A percentile compares a stretch with the other conserved stretches of the same genome.
Conservation (phyloP, 1,140 invertebrate species). For the Macrosteles quadrilineatus region DNA sequence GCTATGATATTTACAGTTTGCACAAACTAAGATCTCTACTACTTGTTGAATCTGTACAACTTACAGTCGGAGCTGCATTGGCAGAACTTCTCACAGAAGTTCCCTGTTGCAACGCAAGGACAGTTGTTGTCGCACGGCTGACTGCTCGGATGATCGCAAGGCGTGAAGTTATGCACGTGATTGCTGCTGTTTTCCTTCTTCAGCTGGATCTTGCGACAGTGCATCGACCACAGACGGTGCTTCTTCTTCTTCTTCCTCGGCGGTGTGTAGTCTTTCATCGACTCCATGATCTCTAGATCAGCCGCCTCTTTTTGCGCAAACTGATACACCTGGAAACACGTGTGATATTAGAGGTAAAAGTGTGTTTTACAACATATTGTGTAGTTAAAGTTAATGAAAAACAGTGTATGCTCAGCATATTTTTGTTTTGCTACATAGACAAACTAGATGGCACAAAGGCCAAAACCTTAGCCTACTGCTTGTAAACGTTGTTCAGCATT, state of each 20-base stretch:
- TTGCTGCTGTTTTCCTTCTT: constrained; percentile 86
- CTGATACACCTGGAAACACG: constrained; percentile 83
- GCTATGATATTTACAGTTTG: too few relatives aligned
- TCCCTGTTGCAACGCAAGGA: constrained; percentile 88
- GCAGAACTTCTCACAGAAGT: constrained; percentile 99
- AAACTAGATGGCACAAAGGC: too few relatives aligned
- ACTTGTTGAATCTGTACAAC: too few relatives aligned
- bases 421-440: too few relatives aligned
- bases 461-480: too few relatives aligned
- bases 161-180: constrained; percentile 89
- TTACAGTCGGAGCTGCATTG: constrained; percentile 93
- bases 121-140: constrained; percentile 87
- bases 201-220: constrained; percentile 91
- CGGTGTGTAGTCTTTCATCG: constrained; percentile 69
- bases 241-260: constrained; percentile 98
- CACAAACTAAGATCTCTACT: too few relatives aligned
- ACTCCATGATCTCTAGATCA: constrained; percentile 75
- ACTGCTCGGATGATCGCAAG: constrained; percentile 88
- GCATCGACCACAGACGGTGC: constrained; percentile 92
- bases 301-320: constrained; percentile 90
- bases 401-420: too few relatives aligned
- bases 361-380: too few relatives aligned
- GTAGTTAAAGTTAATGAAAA: too few relatives aligned
- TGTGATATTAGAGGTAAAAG: too few relatives aligned
- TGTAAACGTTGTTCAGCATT: too few relatives aligned